A percentile compares a stretch with the other conserved stretches of the same genome.
Evolutionary conservation across 2,113 vertebrate species (phyloP).

Genomic region (Ciconia stormi): DNA sequence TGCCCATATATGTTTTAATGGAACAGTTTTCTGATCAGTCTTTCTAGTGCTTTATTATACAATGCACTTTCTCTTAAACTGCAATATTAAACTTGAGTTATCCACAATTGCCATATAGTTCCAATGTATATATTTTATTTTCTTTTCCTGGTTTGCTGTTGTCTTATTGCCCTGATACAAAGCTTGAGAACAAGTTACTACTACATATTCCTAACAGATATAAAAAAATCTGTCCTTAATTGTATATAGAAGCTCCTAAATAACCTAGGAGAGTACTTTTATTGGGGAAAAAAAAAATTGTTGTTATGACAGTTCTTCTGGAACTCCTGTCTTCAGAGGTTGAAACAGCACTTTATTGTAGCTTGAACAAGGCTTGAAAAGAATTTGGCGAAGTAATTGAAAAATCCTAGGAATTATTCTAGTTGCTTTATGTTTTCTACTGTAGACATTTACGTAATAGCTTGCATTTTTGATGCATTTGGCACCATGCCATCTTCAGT

Average conservation of each 20-base stretch:
- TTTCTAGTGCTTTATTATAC: not conserved
- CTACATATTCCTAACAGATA: not conserved
- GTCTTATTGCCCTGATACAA: not conserved
- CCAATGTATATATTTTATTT: not conserved
- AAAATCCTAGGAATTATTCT: not conserved
- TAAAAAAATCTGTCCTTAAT: not conserved
- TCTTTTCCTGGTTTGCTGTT: not conserved
- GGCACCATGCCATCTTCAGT: not conserved
- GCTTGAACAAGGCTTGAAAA: not conserved
- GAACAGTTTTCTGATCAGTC: not conserved
- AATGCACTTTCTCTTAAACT: not conserved
- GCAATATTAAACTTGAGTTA: not conserved
- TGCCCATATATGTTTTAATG: not conserved
- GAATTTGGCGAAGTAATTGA: not conserved
- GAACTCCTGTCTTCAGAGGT: not conserved
- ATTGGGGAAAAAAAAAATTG: no score
- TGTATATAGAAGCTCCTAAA: not conserved
- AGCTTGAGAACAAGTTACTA: not conserved
- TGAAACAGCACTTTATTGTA: not conserved
- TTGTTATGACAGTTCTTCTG: not conserved
- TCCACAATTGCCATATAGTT: not conserved
- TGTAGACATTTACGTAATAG: not conserved
- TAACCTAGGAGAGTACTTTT: not conserved
- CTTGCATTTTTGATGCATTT: not conserved
- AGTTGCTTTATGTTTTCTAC: not conserved